A percentile compares a stretch with the other conserved stretches of the same genome.
phyloP scores from a whole-genome alignment of 2,113 vertebrate genomes.

The Bufo bufo region DNA sequence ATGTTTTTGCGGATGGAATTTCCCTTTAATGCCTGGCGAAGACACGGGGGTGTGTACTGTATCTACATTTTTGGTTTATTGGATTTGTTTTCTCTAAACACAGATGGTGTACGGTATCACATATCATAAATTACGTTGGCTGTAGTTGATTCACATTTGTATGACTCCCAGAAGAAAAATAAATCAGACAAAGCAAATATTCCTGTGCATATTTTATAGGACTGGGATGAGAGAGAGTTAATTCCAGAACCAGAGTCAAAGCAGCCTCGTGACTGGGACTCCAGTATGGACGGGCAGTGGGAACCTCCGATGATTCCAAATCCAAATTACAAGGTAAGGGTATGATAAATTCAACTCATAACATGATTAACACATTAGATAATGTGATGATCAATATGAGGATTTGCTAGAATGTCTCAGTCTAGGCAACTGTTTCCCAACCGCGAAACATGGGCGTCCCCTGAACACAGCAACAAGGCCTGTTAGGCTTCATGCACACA shows the following conservation, averaged over 20 bases:
- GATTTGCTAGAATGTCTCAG: neutral
- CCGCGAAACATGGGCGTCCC: no score
- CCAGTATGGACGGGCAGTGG: slow-evolving; percentile 85
- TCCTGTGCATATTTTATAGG: slow-evolving; percentile 66
- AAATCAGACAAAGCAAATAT: neutral
- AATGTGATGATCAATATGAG: neutral
- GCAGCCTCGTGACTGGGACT: slow-evolving; percentile 84
- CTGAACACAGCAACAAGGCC: no score
- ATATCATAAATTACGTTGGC: neutral
- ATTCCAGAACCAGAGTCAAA: slow-evolving; percentile 83
- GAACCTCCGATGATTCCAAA: slow-evolving; percentile 81
- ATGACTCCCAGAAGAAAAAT: neutral
- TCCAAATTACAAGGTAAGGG: slow-evolving; percentile 77
- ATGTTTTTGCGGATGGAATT: no score
- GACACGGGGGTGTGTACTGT: no score
- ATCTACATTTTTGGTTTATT: no score
- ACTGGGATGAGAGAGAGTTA: slow-evolving; percentile 83
- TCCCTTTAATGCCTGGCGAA: no score
- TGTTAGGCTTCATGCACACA: no score
- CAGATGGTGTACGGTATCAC: no score
- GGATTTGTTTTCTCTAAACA: no score
- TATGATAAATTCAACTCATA: neutral
- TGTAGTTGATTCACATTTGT: neutral
- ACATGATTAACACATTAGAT: neutral
- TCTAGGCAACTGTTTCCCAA: neutral